Base-by-base conservation (phyloP, 2,888 invertebrate genomes). In the Microplitis manilae region DNA sequence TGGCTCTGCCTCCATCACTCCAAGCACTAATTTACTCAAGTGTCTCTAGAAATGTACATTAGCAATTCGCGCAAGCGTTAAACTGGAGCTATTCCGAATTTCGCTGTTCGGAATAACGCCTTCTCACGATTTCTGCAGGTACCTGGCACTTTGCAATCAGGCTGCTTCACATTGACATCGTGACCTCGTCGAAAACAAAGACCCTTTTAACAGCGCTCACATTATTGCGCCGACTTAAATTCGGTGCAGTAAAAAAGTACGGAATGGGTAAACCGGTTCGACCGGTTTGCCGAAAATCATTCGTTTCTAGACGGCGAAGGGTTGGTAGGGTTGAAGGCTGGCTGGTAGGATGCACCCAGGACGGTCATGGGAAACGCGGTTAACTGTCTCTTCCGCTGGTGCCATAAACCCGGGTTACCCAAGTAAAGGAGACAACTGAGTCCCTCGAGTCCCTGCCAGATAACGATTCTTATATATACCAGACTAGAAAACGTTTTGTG, bases 341-440 rank as follows among this genome's bases (percentile, higher is more conserved):
- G n/a, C 40, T 6, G 73, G 39, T 30, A 67, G 40, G 50, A 65
- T 9, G 75, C 76, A 80, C 30, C 30, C 30, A 30, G 30, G 30
- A 30, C 30, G 30, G 81, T 80, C 87, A 87, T 88, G 88, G 87
- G 87, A 88, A 88, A 86, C 81, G 82, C 87, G 85, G 85, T 86
- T 84, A 85, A 85, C 86, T 83, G 85, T 83, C 85, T 83, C 80
- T 77, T 73, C 79, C 79, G 67, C 77, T 67, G 79, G 78, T 72
- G 69, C 64, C 78, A 79, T 83, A 83, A 41, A 17, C 8, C 60
- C n/a, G 20, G 60, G 20, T 38, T 38, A 72, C 38, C 17, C 39
- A 73, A 30, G 30, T 30, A 30, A 30, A 41, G 9, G 17, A 61
- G n/a, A 30, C 59, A 61, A 41, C 41, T 50, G 41, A 13, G 67